Base-by-base conservation (phyloP, 2,797 vertebrate genomes). In the Molossus molossus region DNA sequence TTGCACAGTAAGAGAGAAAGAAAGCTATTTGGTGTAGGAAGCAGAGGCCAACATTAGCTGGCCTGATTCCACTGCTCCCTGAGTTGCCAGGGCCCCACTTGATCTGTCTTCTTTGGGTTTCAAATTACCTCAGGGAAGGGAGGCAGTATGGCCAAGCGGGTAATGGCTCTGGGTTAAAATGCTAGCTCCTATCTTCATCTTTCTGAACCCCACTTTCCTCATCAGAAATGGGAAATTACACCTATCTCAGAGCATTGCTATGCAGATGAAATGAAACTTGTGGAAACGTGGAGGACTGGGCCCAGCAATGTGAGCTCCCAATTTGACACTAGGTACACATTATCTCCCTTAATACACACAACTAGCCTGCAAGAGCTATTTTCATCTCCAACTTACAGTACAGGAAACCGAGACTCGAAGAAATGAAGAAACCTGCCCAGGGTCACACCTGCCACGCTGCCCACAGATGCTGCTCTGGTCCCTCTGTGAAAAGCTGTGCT, bases 21-120 rank as follows among this genome's bases (percentile, higher is more conserved):
- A 12, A 21, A 27, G 48, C 2, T 23, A 11, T 12, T 0, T 45
- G 57, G 50, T 29, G 6, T 1, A 0, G 6, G 48, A 5, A 6
- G 40, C 69, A 45, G 53, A 67, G 55, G 8, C 12, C 60, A 12
- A 2, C 1, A 29, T 14, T 6, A 65, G 62, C 87, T 45, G 75
- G 90, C 70, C 64, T 18, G 33, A 58, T 33, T 9, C 69, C 58
- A 73, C 1, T 76, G 79, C 33, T 88, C 64, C 18, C 3, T 14
- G 60, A 81, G 83, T 3, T 25, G 25, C n/a, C 27, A 33, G 65
- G 67, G 45, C 37, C 48, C 25, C n/a, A 62, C 29, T 4, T 17
- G 21, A 72, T 20, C 25, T 15, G 15, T 58, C 8, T 53, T 73
- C 69, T 50, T 8, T 48, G 53, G 80, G 65, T 55, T 90, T 95